Evolutionary conservation across 2,113 vertebrate genomes (phyloP), one percentile per base, ranked within the genome.

Genomic region (Lagopus leucura): DNA sequence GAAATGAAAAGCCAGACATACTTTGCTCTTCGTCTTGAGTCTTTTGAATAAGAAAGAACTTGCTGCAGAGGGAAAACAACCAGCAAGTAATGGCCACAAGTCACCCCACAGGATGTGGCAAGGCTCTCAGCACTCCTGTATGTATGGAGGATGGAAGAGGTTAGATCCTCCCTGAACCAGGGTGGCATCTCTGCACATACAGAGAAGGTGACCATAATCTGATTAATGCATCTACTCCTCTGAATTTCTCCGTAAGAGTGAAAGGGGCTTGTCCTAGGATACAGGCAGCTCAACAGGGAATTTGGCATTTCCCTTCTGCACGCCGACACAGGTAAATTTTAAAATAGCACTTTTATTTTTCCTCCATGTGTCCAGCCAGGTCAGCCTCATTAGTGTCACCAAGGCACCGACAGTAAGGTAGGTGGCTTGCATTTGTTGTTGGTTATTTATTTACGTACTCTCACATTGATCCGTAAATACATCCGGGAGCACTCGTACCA

Each of bases 391-490:
- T 64, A 86, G 58, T 61, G n/a, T 38, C 95, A 77, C 82, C 71
- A 80, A 64, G 71, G 45, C 81, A 73, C 43, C 18, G 70, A 54
- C 79, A 87, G 69, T 52, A 92, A 95, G 50, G 89, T 87, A 52
- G 58, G 85, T 76, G 34, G 67, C 27, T 88, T 86, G 47, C 58
- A 27, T 80, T 87, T 90, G 88, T 66, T 89, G 55, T 21, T 50
- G 32, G 58, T 75, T 94, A 79, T 82, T 95, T 94, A 86, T 89
- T 91, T 88, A 77, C 8, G 0, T 84, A 61, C 52, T 89, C 94
- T 86, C 74, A 63, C 87, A 94, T 81, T 95, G 90, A 96, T 93
- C 90, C 88, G 50, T 89, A 92, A 96, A 92, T 82, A 87, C 72
- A 87, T 94, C 78, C 38, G 40, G 65, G 94, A 92, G 88, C 88